Conservation (phyloP, 2,797 vertebrate genomes). For the Leuciscus waleckii region DNA sequence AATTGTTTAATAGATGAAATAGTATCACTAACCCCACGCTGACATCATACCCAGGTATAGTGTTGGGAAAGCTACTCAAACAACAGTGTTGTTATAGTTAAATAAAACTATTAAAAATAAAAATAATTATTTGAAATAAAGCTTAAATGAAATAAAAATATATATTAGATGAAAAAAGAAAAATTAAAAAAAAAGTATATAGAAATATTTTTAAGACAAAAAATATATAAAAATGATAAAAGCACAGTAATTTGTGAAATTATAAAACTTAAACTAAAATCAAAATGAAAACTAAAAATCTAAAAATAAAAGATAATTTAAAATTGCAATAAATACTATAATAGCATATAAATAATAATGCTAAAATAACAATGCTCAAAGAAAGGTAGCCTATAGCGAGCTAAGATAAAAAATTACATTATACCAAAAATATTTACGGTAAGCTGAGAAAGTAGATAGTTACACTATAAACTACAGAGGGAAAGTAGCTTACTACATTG, state of each 20-base stretch:
- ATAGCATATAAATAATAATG: neutral
- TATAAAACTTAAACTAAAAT: neutral
- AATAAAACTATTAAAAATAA: neutral
- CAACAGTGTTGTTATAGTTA: neutral
- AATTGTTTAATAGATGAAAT: constrained; percentile 2
- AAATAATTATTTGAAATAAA: neutral
- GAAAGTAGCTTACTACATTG: too few relatives aligned
- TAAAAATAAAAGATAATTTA: neutral
- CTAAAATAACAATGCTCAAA: neutral
- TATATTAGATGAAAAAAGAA: neutral
- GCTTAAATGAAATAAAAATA: neutral
- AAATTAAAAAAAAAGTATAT: neutral
- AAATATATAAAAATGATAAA: neutral
- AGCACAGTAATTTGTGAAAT: neutral
- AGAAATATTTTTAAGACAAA: neutral
- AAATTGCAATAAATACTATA: neutral
- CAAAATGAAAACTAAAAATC: neutral
- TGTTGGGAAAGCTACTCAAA: neutral
- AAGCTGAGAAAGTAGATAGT: neutral
- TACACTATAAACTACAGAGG: neutral
- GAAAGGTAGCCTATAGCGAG: neutral
- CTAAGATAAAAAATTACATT: neutral
- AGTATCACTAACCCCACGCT: neutral
- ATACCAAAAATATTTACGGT: neutral
- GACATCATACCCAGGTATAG: neutral